Percentiles rank a stretch among this genome's conserved stretches.
Evolutionary conservation across 2,888 invertebrate species (phyloP).

Genomic region (Brachypterus glaber): DNA sequence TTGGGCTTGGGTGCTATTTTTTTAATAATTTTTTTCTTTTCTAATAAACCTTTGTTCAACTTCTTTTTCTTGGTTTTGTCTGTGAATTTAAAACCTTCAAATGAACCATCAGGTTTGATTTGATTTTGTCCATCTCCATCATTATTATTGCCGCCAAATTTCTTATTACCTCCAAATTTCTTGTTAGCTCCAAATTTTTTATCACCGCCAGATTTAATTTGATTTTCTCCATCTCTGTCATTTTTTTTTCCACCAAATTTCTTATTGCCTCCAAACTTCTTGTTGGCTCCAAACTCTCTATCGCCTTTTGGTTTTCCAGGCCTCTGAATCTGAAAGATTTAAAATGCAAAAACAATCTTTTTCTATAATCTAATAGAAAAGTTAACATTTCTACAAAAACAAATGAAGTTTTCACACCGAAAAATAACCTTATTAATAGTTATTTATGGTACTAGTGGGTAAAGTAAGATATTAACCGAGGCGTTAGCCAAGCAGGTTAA

Average conservation of each 20-base stretch:
- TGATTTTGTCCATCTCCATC: conserved; percentile 19
- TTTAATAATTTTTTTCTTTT: conserved; percentile 29
- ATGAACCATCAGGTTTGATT: conserved; percentile 20
- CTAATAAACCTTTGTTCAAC: conserved; percentile 23
- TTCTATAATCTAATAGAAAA: too few relatives aligned
- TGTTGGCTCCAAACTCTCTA: conserved; percentile 5
- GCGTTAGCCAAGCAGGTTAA: too few relatives aligned
- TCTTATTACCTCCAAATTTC: conserved; percentile 18
- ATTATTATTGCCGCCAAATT: too few relatives aligned
- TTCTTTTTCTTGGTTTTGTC: conserved; percentile 26
- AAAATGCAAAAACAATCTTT: too few relatives aligned
- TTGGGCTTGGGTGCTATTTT: conserved; percentile 21
- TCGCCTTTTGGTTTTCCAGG: conserved; percentile 16
- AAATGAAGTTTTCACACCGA: too few relatives aligned
- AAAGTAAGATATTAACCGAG: too few relatives aligned
- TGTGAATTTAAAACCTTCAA: too few relatives aligned
- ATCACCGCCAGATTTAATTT: too few relatives aligned
- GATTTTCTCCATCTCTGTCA: conserved; percentile 4
- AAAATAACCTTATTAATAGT: too few relatives aligned
- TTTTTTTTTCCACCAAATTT: conserved; percentile 4
- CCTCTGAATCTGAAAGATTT: conserved; percentile 20
- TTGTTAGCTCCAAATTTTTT: too few relatives aligned
- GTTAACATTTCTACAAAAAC: too few relatives aligned
- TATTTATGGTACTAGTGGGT: too few relatives aligned
- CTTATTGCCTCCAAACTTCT: conserved; percentile 6